Conservation (phyloP, 2,113 vertebrate genomes). For the Sprattus sprattus region DNA sequence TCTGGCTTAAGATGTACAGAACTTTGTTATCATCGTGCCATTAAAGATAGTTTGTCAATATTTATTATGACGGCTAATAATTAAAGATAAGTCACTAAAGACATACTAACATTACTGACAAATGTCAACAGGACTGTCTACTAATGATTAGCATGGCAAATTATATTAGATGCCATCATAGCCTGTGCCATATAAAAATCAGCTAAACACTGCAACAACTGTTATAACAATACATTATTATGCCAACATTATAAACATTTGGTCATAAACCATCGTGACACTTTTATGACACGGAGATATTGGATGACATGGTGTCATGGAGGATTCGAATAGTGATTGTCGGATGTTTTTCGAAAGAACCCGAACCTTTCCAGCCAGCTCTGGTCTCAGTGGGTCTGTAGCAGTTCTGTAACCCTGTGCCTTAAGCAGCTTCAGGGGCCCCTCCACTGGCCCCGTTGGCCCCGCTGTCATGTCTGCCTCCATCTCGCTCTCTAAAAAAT, state of each 20-base stretch:
- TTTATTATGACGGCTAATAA: background rate
- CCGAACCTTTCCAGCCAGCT: background rate
- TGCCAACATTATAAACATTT: background rate
- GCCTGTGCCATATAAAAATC: background rate
- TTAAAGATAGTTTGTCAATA: background rate
- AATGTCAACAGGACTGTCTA: background rate
- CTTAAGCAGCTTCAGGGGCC: background rate
- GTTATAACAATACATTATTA: background rate
- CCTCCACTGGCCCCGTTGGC: background rate
- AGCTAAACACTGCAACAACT: too few relatives aligned
- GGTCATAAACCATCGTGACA: background rate
- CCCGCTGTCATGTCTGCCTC: background rate
- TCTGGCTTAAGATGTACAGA: background rate
- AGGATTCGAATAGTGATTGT: background rate
- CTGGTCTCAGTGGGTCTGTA: background rate
- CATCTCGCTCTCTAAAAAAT: background rate
- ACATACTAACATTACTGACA: background rate
- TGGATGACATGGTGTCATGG: background rate
- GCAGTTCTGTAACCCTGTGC: background rate
- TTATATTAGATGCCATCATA: background rate
- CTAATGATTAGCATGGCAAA: background rate
- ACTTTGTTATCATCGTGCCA: background rate
- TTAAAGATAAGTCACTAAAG: background rate
- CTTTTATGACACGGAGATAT: background rate
- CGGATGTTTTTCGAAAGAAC: background rate